Evolutionary conservation across 2,113 vertebrate species (phyloP).

Genomic region (Amia ocellicauda): DNA sequence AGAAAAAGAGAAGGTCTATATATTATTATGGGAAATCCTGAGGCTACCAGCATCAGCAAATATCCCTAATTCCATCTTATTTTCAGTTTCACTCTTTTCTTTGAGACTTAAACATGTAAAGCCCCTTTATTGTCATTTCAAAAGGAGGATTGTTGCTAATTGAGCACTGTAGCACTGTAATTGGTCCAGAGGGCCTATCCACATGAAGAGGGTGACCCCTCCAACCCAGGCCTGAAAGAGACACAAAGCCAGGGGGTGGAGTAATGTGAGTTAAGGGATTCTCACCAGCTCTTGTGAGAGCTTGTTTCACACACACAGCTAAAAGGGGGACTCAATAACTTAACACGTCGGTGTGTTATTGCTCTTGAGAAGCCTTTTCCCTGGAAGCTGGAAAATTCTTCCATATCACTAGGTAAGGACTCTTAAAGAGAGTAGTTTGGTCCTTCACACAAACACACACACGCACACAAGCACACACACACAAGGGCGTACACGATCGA

Average conservation of each 20-base stretch:
- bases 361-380: slow-evolving; percentile 74
- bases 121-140: slow-evolving; percentile 59
- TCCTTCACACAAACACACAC: slow-evolving; percentile 51
- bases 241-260: slow-evolving; percentile 77
- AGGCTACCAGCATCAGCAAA: background rate
- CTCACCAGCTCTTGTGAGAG: slow-evolving; percentile 80
- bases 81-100: slow-evolving; percentile 36
- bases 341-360: slow-evolving; percentile 69
- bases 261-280: slow-evolving; percentile 90
- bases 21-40: background rate
- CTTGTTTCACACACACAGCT: slow-evolving; percentile 78
- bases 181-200: slow-evolving; percentile 82
- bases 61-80: slow-evolving; percentile 40
- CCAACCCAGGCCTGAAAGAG: slow-evolving; percentile 76
- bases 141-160: slow-evolving; percentile 78
- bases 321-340: slow-evolving; percentile 76
- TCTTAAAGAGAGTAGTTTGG: slow-evolving; percentile 62
- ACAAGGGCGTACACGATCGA: slow-evolving; percentile 42
- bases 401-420: slow-evolving; percentile 64
- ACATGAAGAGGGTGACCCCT: slow-evolving; percentile 88
- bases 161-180: slow-evolving; percentile 78
- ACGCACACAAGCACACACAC: background rate
- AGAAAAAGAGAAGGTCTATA: too few species aligned
- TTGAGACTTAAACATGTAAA: slow-evolving; percentile 58
- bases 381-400: slow-evolving; percentile 69